Conservation (phyloP, 2,113 vertebrate genomes). For the Carlito syrichta region DNA sequence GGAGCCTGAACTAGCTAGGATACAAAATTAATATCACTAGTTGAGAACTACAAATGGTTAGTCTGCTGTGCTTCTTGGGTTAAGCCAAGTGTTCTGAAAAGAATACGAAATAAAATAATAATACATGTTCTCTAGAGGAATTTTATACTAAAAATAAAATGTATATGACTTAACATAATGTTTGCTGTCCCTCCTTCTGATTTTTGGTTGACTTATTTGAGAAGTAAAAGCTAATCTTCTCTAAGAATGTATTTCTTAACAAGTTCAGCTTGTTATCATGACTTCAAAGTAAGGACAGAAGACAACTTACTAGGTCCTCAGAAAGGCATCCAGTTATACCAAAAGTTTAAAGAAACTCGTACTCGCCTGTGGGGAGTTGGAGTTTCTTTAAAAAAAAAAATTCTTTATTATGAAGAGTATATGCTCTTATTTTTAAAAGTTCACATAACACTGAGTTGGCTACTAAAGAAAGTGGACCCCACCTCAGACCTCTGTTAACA, state of each 20-base stretch:
- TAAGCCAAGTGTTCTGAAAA: not conserved
- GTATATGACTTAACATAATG: not conserved
- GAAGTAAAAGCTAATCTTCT: slow-evolving; percentile 6
- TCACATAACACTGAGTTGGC: not conserved
- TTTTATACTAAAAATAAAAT: not conserved
- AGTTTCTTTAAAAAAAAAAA: not conserved
- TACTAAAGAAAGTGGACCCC: not conserved
- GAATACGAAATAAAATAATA: not conserved
- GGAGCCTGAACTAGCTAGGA: not conserved
- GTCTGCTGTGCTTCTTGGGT: not conserved
- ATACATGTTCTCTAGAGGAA: not conserved
- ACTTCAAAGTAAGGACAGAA: slow-evolving; percentile 9
- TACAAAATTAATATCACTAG: not conserved
- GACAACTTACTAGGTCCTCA: not conserved
- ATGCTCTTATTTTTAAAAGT: not conserved
- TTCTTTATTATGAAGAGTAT: not conserved
- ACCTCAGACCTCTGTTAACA: too few relatives aligned
- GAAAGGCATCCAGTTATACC: not conserved
- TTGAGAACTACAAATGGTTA: not conserved
- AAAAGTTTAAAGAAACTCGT: not conserved
- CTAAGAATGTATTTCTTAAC: slow-evolving; percentile 11
- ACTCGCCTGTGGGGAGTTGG: too few relatives aligned
- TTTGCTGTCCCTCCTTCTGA: not conserved
- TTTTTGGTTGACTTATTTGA: slow-evolving; percentile 31
- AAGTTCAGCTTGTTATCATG: not conserved